Conservation (phyloP, 2,888 invertebrate genomes). For the Siphlonurus alternatus region DNA sequence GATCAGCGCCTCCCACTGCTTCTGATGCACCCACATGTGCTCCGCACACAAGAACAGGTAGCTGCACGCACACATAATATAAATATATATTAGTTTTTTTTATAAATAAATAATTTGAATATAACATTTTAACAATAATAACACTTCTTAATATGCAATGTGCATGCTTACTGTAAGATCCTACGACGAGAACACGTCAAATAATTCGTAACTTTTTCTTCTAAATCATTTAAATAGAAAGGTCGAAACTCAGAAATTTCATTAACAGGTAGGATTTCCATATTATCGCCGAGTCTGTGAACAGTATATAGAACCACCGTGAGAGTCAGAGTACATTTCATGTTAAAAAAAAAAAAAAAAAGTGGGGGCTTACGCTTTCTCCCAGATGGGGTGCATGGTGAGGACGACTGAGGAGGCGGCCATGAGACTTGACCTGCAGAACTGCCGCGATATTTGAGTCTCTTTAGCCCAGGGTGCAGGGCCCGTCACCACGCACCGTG, state of each 20-base stretch:
- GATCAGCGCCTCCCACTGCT: not conserved
- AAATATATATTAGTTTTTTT: not conserved
- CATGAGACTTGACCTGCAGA: not conserved
- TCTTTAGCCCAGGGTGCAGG: not conserved
- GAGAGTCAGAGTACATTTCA: no score
- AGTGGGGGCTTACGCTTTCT: not conserved
- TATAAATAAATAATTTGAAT: not conserved
- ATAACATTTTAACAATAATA: not conserved
- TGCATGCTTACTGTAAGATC: not conserved
- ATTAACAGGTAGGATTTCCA: not conserved
- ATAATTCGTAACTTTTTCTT: not conserved
- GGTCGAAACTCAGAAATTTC: not conserved
- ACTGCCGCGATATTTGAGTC: not conserved
- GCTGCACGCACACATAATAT: not conserved
- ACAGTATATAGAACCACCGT: no score
- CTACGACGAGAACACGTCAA: not conserved
- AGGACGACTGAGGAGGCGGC: constrained; percentile 1
- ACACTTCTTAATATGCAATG: no score
- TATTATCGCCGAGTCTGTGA: not conserved
- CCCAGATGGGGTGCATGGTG: not conserved
- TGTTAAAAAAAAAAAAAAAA: no score
- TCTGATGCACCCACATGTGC: constrained; percentile 1
- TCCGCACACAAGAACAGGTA: not conserved
- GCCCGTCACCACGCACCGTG: not conserved
- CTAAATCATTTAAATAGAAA: not conserved